phyloP scores from a whole-genome alignment of 2,113 vertebrate genomes.

The Peromyscus polionotus region DNA sequence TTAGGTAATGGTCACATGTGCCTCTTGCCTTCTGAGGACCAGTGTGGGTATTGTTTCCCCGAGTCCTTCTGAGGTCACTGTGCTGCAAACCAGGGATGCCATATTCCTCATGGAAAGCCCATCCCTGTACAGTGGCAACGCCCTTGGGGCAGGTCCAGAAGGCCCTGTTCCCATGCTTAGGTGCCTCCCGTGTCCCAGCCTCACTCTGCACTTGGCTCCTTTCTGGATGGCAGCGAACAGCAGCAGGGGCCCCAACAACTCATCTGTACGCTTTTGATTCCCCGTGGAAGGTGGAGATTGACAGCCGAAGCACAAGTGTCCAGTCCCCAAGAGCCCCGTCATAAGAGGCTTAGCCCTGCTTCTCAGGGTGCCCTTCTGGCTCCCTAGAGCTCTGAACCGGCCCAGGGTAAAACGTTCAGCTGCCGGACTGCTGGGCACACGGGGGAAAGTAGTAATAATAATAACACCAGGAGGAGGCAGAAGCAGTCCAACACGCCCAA shows the following conservation, averaged over 20 bases:
- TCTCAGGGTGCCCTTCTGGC: not conserved
- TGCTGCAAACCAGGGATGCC: not conserved
- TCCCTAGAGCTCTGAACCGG: not conserved
- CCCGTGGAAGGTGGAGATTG: not conserved
- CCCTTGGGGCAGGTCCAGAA: not conserved
- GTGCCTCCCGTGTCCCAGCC: not conserved
- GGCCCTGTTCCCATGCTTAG: not conserved
- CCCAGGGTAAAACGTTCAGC: not conserved
- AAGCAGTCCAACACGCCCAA: conserved; percentile 43
- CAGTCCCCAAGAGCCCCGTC: not conserved
- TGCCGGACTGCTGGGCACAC: rapidly evolving
- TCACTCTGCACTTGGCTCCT: conserved; percentile 48
- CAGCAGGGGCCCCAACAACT: conserved; percentile 50
- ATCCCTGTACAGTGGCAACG: rapidly evolving
- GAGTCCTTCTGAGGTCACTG: not conserved
- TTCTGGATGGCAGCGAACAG: conserved; percentile 50
- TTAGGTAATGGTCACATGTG: not conserved
- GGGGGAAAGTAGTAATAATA: not conserved
- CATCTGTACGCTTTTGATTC: conserved; percentile 55
- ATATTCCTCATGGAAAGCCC: rapidly evolving
- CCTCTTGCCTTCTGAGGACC: not conserved
- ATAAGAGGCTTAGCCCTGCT: not conserved
- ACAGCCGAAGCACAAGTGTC: not conserved
- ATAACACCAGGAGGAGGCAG: not conserved
- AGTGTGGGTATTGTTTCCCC: rapidly evolving